Evolutionary conservation across 2,797 vertebrate genomes (phyloP).

Genomic region (Mormyrops boulengeri): DNA sequence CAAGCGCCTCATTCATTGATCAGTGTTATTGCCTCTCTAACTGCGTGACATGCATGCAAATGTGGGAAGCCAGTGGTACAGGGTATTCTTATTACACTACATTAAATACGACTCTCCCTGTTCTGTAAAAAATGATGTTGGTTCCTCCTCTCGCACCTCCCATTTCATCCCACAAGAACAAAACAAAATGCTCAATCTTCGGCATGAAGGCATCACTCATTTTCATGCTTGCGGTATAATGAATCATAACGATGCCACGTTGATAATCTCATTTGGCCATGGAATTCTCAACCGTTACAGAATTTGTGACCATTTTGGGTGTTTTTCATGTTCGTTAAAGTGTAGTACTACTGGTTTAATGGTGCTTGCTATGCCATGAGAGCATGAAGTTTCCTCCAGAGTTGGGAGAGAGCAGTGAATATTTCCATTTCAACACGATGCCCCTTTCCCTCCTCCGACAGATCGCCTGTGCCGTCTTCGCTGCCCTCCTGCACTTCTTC

Average conservation of each 20-base stretch:
- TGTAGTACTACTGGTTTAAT: not conserved
- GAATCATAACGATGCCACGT: not conserved
- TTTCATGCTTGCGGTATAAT: not conserved
- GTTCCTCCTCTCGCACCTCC: not conserved
- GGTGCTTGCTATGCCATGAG: not conserved
- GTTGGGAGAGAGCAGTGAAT: not conserved
- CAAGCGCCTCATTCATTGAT: not conserved
- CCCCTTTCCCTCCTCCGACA: conserved; percentile 45
- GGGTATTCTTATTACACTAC: not conserved
- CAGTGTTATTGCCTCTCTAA: not conserved
- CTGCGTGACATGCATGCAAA: not conserved
- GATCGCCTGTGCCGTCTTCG: conserved; percentile 94
- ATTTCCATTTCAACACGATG: not conserved
- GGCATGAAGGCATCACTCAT: not conserved
- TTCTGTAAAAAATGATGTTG: not conserved
- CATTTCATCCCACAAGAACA: not conserved
- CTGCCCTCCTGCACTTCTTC: conserved; percentile 96
- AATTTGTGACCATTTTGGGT: not conserved
- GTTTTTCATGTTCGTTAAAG: not conserved
- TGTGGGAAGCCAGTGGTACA: not conserved
- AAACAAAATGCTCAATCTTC: not conserved
- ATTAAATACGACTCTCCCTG: not conserved
- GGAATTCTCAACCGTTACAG: not conserved
- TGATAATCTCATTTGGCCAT: not conserved
- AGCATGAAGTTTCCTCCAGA: not conserved